Evolutionary conservation across 2,113 vertebrate species (phyloP).

Genomic region (Sinocyclocheilus maitianheensis): DNA sequence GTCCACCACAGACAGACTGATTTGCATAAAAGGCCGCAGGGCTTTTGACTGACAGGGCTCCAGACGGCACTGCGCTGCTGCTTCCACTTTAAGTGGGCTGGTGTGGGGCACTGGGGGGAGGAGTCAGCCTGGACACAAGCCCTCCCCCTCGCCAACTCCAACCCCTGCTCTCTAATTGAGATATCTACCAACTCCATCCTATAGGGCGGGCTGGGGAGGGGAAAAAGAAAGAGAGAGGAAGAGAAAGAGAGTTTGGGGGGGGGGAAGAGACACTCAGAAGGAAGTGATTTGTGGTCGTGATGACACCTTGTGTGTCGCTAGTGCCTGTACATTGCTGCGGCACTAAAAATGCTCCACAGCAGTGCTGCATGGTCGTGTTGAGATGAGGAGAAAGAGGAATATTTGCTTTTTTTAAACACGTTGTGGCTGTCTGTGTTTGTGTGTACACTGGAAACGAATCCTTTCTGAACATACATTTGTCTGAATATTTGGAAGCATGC

Average conservation of each 20-base stretch:
- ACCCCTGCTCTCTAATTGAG: conserved; percentile 57
- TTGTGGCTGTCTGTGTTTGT: not conserved
- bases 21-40: conserved; percentile 64
- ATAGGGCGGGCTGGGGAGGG: conserved; percentile 53
- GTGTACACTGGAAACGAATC: not conserved
- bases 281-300: conserved; percentile 69
- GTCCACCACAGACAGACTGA: conserved; percentile 23
- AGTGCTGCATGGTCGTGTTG: not conserved
- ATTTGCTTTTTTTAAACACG: not conserved
- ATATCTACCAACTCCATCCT: conserved; percentile 59
- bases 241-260: conserved; percentile 15
- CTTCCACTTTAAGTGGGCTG: conserved; percentile 59
- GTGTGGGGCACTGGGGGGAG: conserved; percentile 47
- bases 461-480: not conserved
- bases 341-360: conserved; percentile 50
- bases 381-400: not conserved
- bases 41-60: conserved; percentile 53
- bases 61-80: conserved; percentile 38
- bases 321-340: conserved; percentile 62
- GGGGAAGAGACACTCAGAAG: conserved; percentile 46
- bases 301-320: conserved; percentile 67
- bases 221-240: conserved; percentile 36
- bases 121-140: conserved; percentile 40
- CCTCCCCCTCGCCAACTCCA: conserved; percentile 39
- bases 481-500: not conserved